A percentile compares a stretch with the other conserved stretches of the same genome.
phyloP scores from a whole-genome alignment of 2,113 vertebrate genomes.

The Coreoperca whiteheadi region DNA sequence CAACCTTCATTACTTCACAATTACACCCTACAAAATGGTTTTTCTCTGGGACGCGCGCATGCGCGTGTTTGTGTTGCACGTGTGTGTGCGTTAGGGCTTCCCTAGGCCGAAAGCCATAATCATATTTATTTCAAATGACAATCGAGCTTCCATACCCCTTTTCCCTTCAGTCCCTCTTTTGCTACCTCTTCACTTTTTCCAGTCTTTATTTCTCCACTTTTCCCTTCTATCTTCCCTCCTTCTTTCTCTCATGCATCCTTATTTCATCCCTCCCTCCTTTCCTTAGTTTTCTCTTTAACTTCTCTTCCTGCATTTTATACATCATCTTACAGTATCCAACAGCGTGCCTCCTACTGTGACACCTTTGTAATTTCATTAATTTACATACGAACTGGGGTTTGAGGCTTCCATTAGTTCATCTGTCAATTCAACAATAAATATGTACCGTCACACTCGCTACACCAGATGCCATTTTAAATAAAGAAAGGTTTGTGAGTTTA shows the following conservation, averaged over 20 bases:
- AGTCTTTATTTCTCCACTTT: not conserved
- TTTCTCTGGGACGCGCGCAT: slow-evolving; percentile 77
- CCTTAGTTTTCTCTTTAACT: not conserved
- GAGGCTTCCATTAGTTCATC: not conserved
- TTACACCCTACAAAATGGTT: slow-evolving; percentile 83
- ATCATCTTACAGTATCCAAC: not conserved
- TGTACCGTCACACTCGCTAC: not conserved
- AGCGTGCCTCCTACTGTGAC: no score
- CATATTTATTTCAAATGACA: slow-evolving; percentile 1
- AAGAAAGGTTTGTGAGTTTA: not conserved
- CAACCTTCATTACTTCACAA: slow-evolving; percentile 81
- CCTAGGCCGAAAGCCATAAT: not conserved
- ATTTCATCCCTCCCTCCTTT: not conserved
- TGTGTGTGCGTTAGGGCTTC: slow-evolving; percentile 8
- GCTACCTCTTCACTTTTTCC: not conserved
- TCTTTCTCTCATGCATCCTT: not conserved
- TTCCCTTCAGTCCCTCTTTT: not conserved
- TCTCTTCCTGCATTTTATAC: not conserved
- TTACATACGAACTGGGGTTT: not conserved
- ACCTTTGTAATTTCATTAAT: not conserved
- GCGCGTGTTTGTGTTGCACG: slow-evolving; percentile 9
- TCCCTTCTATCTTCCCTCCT: not conserved
- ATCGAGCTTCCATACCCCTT: not conserved
- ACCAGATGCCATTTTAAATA: not conserved
- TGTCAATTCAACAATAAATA: not conserved